phyloP scores from a whole-genome alignment of 2,797 vertebrate genomes.

The Thaleichthys pacificus region DNA sequence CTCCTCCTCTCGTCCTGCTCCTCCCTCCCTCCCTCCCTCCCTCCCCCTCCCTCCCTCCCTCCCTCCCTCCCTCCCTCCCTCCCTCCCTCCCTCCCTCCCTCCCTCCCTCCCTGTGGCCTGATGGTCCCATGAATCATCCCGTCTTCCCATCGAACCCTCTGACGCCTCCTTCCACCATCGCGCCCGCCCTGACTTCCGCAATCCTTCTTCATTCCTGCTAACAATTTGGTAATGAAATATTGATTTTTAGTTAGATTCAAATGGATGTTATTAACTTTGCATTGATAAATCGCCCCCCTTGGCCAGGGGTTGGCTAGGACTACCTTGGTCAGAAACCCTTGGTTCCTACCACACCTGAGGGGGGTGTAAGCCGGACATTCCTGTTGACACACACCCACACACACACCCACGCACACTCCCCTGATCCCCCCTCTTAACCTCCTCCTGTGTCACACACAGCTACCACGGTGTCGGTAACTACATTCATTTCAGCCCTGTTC shows the following conservation, averaged over 20 bases:
- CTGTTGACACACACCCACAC: constrained; percentile 43
- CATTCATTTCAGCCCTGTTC: constrained; percentile 58
- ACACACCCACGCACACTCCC: constrained; percentile 27
- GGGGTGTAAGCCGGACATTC: constrained; percentile 84
- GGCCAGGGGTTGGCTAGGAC: constrained; percentile 79
- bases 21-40: constrained; percentile 25
- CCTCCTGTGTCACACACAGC: constrained; percentile 31
- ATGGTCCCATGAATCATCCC: constrained; percentile 98
- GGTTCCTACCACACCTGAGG: constrained; percentile 81
- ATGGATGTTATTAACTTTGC: constrained; percentile 99
- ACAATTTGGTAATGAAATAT: constrained; percentile 99
- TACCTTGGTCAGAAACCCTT: constrained; percentile 84
- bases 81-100: constrained; percentile 43
- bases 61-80: constrained; percentile 72
- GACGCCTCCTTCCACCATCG: constrained; percentile 85
- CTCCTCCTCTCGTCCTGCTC: constrained; percentile 70
- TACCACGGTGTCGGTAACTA: constrained; percentile 64
- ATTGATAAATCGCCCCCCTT: constrained; percentile 98
- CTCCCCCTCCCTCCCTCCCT: constrained; percentile 37
- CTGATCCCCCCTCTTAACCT: constrained; percentile 24
- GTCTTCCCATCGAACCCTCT: constrained; percentile 93
- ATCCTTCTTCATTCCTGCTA: constrained; percentile 99
- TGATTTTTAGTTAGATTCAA: constrained; percentile 99
- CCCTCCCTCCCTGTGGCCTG: constrained; percentile 74
- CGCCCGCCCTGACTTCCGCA: constrained; percentile 91